Evolutionary conservation across 2,113 vertebrate species (phyloP).

Genomic region (Pycnonotus jocosus): DNA sequence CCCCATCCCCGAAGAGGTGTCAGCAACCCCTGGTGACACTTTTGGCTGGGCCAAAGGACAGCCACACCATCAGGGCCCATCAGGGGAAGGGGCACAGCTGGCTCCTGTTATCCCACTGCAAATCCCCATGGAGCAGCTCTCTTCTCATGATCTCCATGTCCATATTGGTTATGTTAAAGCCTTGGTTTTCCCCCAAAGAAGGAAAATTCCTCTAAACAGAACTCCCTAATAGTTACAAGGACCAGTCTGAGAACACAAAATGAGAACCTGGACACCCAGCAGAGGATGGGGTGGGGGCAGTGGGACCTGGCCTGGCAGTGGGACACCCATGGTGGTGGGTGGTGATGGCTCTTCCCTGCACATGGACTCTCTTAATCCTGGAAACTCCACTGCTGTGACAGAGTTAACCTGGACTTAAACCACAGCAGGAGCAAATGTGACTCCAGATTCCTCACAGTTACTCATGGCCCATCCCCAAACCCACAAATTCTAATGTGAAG

Average conservation of each 20-base stretch:
- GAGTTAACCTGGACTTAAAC: neutral
- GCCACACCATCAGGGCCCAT: neutral
- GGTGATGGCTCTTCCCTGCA: neutral
- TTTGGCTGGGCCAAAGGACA: neutral
- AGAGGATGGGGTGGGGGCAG: neutral
- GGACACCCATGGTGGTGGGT: neutral
- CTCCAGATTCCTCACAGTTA: neutral
- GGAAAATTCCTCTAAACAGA: neutral
- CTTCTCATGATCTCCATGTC: neutral
- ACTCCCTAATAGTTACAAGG: neutral
- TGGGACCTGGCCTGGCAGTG: neutral
- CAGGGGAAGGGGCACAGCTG: neutral
- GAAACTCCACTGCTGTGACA: neutral
- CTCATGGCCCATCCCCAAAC: neutral
- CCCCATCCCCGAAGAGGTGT: rapidly evolving
- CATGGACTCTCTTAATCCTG: neutral
- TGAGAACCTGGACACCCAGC: neutral
- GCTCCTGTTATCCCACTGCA: neutral
- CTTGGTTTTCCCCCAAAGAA: rapidly evolving
- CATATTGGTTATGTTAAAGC: neutral
- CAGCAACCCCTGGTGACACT: neutral
- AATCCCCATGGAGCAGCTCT: neutral
- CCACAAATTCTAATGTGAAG: neutral
- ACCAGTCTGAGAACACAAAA: neutral
- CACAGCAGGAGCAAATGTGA: neutral